Conservation (phyloP, 2,888 invertebrate species). For the Pachliopta kotzebuea region DNA sequence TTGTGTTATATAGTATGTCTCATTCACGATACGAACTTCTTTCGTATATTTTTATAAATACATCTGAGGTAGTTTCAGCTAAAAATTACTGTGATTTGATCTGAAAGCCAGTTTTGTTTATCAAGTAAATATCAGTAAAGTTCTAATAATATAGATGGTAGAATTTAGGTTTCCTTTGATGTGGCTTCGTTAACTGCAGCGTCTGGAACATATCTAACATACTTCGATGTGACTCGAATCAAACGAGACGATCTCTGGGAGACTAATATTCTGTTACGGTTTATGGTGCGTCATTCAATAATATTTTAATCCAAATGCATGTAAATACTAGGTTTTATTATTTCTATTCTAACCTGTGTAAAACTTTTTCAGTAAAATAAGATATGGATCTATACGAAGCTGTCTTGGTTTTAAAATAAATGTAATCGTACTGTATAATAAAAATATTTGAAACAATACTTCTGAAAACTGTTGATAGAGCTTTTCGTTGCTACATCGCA, state of each 20-base stretch:
- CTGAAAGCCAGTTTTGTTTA: neutral
- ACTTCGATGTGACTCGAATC: conserved; percentile 1
- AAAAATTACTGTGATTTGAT: neutral
- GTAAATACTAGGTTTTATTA: neutral
- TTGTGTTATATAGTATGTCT: neutral
- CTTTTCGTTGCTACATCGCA: neutral
- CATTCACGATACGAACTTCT: neutral
- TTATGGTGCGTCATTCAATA: neutral
- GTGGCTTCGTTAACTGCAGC: conserved; percentile 12
- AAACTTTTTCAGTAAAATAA: too few relatives aligned
- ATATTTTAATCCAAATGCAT: neutral
- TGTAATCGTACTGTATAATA: neutral
- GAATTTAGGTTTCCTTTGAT: conserved; percentile 23
- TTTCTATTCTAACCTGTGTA: neutral
- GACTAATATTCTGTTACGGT: neutral
- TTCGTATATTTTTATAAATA: neutral
- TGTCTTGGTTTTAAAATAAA: too few relatives aligned
- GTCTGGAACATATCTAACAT: conserved; percentile 14
- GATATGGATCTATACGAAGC: too few relatives aligned
- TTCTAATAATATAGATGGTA: conserved; percentile 21
- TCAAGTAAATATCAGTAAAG: conserved; percentile 14
- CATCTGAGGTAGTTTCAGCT: neutral
- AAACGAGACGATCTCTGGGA: neutral
- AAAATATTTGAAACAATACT: neutral
- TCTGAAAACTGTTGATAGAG: neutral